These are phyloP conservation scores for Melopsittacus undulatus DNA, from an alignment of 2,797 vertebrate species.

Conservation along the genomic window DNA sequence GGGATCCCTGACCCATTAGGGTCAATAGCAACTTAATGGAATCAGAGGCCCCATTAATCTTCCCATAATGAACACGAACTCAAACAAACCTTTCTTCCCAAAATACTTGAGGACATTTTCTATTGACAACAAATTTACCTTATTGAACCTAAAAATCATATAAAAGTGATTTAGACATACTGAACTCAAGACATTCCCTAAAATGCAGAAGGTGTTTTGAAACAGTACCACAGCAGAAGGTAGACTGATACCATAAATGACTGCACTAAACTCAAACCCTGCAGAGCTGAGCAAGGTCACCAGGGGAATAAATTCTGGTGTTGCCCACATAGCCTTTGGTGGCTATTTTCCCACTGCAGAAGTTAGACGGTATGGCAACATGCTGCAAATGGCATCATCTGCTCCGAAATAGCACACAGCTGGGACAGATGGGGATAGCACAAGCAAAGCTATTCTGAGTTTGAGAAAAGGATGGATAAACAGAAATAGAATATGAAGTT, in stretches of 20 bases:
- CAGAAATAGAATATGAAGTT: slow-evolving; percentile 45
- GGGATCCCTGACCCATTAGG: slow-evolving; percentile 40
- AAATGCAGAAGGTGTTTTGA: not conserved
- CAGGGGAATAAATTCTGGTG: not conserved
- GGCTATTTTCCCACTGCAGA: not conserved
- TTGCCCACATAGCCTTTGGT: not conserved
- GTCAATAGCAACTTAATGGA: slow-evolving; percentile 70
- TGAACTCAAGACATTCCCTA: not conserved
- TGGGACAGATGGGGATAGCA: slow-evolving; percentile 52
- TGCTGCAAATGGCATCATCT: not conserved
- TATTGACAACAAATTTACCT: slow-evolving; percentile 48
- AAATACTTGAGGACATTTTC: slow-evolving; percentile 58
- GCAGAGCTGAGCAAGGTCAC: not conserved
- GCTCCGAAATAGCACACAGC: slow-evolving; percentile 43
- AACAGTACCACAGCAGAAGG: not conserved
- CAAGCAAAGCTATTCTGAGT: slow-evolving; percentile 41
- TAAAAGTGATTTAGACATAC: slow-evolving; percentile 65
- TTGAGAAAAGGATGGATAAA: slow-evolving; percentile 42
- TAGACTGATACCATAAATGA: slow-evolving; percentile 2
- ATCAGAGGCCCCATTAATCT: slow-evolving; percentile 69
- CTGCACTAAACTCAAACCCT: not conserved
- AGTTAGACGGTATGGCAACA: not conserved
- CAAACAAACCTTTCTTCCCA: slow-evolving; percentile 24
- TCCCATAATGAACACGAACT: slow-evolving; percentile 43
- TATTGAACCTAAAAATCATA: slow-evolving; percentile 48